These are phyloP conservation scores for Cavia aperea DNA, from an alignment of 2,113 vertebrate genomes.

Conservation along the genomic window DNA sequence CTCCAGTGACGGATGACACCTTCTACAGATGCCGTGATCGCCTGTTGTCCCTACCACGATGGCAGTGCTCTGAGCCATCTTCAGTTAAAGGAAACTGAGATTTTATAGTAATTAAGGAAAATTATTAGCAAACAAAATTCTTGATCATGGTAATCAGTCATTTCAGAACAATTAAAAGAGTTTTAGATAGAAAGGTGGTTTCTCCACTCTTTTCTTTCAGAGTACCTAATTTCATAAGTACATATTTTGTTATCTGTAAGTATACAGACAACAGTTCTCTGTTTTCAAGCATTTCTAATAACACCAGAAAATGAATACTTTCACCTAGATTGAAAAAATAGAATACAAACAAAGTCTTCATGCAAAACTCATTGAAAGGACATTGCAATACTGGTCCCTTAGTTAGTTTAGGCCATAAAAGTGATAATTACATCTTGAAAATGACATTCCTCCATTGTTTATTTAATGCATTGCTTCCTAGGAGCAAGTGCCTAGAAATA, in stretches of 20 bases:
- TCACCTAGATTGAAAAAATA: neutral
- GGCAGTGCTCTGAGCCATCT: neutral
- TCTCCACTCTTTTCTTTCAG: neutral
- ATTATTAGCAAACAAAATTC: neutral
- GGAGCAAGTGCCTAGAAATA: neutral
- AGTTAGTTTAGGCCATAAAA: neutral
- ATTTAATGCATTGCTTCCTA: neutral
- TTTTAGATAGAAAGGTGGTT: neutral
- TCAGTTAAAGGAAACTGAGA: neutral
- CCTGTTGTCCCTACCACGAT: neutral
- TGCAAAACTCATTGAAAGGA: neutral
- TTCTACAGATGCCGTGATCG: neutral
- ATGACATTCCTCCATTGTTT: neutral
- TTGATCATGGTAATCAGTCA: neutral
- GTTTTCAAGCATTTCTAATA: neutral
- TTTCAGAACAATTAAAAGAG: neutral
- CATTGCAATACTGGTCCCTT: neutral
- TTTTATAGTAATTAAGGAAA: neutral
- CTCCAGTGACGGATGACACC: neutral
- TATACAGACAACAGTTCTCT: neutral
- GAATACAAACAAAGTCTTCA: neutral
- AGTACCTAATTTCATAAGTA: neutral
- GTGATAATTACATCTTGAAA: neutral
- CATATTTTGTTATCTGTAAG: neutral
- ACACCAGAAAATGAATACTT: neutral